A percentile compares a stretch with the other conserved stretches of the same genome.
Conservation (phyloP, 2,113 vertebrate species). For the Anoplopoma fimbria region DNA sequence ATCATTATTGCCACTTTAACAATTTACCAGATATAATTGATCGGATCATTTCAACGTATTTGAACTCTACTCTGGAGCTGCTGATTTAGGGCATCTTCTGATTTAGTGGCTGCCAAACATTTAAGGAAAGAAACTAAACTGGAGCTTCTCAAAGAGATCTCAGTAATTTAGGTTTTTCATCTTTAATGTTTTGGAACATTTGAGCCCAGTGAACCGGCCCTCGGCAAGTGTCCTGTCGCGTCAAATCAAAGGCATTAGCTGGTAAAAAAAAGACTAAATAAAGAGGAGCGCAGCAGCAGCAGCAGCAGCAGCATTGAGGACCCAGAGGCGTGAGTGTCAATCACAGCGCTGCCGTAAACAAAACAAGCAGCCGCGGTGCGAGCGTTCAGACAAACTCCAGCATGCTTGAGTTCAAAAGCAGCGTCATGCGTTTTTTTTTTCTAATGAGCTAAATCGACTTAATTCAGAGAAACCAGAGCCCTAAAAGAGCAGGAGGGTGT, state of each 20-base stretch:
- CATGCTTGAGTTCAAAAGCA: conserved; percentile 71
- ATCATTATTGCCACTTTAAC: conserved; percentile 55
- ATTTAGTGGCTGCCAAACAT: conserved; percentile 3
- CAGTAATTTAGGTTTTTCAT: conserved; percentile 16
- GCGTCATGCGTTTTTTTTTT: conserved; percentile 60
- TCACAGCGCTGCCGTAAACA: conserved; percentile 47
- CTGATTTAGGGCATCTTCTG: conserved; percentile 7
- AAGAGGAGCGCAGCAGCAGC: conserved; percentile 38
- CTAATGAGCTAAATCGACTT: conserved; percentile 23
- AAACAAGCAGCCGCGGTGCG: conserved; percentile 50
- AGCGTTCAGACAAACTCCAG: conserved; percentile 61
- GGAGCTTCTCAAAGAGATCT: not conserved
- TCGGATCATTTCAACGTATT: not conserved
- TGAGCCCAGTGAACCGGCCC: conserved; percentile 30
- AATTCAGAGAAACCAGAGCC: conserved; percentile 26
- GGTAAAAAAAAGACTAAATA: conserved; percentile 28
- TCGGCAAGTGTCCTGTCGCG: conserved; percentile 28
- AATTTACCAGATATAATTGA: not conserved
- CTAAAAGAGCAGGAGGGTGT: not conserved
- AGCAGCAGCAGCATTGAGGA: conserved; percentile 32
- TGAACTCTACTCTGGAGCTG: not conserved
- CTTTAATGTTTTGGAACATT: conserved; percentile 28
- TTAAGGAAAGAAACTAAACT: conserved; percentile 9
- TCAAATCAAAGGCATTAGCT: conserved; percentile 45
- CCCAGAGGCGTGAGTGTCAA: conserved; percentile 20